These are phyloP conservation scores for Dascillus cervinus DNA, from an alignment of 2,888 invertebrate genomes.

Conservation along the genomic window DNA sequence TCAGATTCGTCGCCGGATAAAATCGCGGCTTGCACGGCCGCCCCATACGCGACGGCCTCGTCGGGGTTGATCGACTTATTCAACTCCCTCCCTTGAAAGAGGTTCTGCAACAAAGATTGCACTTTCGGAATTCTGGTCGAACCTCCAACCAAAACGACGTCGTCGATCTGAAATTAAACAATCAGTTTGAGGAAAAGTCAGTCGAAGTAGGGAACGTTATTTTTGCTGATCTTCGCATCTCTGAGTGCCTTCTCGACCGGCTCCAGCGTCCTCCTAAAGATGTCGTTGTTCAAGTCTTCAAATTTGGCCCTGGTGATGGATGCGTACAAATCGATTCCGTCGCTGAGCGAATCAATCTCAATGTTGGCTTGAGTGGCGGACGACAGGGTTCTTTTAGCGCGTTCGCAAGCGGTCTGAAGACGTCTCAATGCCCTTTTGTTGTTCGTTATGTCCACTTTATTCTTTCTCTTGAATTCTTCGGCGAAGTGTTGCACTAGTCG, in stretches of 20 bases:
- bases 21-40: constrained; percentile 58
- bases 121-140: constrained; percentile 63
- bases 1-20: constrained; percentile 50
- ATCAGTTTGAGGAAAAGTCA: constrained; percentile 2
- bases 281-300: constrained; percentile 55
- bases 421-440: constrained; percentile 51
- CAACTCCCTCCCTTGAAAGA: constrained; percentile 50
- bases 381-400: constrained; percentile 55
- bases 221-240: constrained; percentile 55
- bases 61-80: constrained; percentile 68
- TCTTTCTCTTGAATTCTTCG: constrained; percentile 49
- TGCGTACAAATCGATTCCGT: constrained; percentile 54
- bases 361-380: constrained; percentile 48
- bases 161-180: constrained; percentile 39
- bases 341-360: constrained; percentile 53
- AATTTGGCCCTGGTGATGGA: constrained; percentile 54
- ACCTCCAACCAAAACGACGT: constrained; percentile 56
- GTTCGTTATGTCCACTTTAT: constrained; percentile 43
- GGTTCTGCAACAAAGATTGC: constrained; percentile 51
- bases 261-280: constrained; percentile 55
- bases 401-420: constrained; percentile 54
- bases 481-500: constrained; percentile 47
- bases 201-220: constrained; percentile 20
- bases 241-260: constrained; percentile 58
- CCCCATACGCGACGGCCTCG: constrained; percentile 62